Conservation (phyloP, 2,113 vertebrate genomes). For the Anhinga rufa region DNA sequence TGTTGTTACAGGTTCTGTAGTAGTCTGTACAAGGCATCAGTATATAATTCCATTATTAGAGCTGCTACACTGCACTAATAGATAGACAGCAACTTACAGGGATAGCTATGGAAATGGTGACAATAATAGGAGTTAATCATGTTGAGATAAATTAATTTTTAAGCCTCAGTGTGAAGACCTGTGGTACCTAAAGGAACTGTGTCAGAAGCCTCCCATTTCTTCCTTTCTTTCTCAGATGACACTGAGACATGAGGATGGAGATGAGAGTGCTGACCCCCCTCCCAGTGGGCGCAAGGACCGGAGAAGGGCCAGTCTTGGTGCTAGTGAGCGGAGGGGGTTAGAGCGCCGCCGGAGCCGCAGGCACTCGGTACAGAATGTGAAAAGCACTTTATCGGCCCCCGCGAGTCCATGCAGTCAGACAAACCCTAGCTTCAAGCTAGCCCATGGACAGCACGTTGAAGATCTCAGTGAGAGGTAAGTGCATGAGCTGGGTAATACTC, state of each 20-base stretch:
- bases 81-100: neutral
- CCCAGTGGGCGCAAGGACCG: slow-evolving; percentile 81
- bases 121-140: neutral
- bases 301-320: slow-evolving; percentile 83
- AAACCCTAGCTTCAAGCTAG: slow-evolving; percentile 61
- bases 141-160: neutral
- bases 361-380: slow-evolving; percentile 85
- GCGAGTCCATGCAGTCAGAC: slow-evolving; percentile 76
- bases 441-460: slow-evolving; percentile 69
- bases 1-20: neutral
- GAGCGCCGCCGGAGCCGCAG: slow-evolving; percentile 90
- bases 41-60: neutral
- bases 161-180: neutral
- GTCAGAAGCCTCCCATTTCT: neutral
- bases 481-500: neutral
- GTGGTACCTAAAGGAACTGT: neutral
- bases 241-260: slow-evolving; percentile 87
- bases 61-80: neutral
- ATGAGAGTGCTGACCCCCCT: slow-evolving; percentile 77
- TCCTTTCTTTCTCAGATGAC: slow-evolving; percentile 71
- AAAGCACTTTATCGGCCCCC: slow-evolving; percentile 80
- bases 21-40: neutral
- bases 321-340: slow-evolving; percentile 72
- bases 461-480: slow-evolving; percentile 88
- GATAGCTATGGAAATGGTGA: neutral